A percentile compares a stretch with the other conserved stretches of the same genome.
phyloP scores from a whole-genome alignment of 2,113 vertebrate species.

The Otus sunia region DNA sequence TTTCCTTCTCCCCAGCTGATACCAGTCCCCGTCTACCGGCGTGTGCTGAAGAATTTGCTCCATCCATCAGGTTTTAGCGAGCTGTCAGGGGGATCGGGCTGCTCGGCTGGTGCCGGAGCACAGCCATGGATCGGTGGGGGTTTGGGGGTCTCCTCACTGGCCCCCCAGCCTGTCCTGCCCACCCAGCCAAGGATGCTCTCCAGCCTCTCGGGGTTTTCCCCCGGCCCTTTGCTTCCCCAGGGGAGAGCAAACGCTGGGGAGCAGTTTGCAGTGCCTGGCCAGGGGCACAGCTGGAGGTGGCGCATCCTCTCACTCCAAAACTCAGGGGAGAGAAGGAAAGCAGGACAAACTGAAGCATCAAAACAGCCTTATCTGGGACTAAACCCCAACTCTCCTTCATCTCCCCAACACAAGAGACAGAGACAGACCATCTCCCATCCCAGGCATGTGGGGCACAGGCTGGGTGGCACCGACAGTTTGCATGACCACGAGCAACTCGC shows the following conservation, averaged over 20 bases:
- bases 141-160: not conserved
- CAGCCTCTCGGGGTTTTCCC: fast-evolving
- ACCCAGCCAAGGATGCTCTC: not conserved
- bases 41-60: not conserved
- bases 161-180: not conserved
- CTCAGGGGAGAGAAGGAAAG: not conserved
- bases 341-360: not conserved
- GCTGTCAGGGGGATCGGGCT: not conserved
- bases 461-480: not conserved
- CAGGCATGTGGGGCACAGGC: fast-evolving
- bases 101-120: not conserved
- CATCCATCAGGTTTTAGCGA: not conserved
- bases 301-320: not conserved
- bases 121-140: fast-evolving
- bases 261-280: not conserved
- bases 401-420: not conserved
- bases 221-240: not conserved
- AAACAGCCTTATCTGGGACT: not conserved
- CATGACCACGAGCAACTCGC: not conserved
- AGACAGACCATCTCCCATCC: not conserved
- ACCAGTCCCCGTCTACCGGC: not conserved
- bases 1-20: slow-evolving; percentile 47
- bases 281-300: not conserved
- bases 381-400: not conserved
- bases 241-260: not conserved